Evolutionary conservation across 2,888 invertebrate species (phyloP).

Genomic region (Eumerus sabulonum): DNA sequence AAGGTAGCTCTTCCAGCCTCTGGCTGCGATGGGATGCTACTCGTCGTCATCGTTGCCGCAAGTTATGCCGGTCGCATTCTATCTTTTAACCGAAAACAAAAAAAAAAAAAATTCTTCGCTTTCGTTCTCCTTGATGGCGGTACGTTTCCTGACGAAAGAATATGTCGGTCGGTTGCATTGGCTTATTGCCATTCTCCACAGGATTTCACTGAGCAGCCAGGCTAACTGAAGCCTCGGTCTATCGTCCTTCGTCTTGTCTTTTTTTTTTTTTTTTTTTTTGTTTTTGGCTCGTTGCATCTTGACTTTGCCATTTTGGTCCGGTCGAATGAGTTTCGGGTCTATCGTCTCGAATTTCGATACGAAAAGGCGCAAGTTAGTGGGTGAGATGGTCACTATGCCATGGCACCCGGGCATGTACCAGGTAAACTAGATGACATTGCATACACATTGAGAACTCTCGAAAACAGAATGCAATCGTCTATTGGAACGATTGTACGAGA

Average conservation of each 20-base stretch:
- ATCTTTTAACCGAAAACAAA: constrained; percentile 29
- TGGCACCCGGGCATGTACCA: no score
- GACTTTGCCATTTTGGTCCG: constrained; percentile 19
- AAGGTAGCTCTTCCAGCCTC: no score
- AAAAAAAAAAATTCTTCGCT: no score
- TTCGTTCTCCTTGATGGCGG: background rate
- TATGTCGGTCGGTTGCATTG: constrained; percentile 42
- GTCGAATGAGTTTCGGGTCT: constrained; percentile 35
- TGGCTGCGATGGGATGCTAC: background rate
- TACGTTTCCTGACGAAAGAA: constrained; percentile 33
- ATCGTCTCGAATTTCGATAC: background rate
- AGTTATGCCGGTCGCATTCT: constrained; percentile 41
- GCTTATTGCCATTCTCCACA: constrained; percentile 49
- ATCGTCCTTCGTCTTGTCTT: constrained; percentile 10
- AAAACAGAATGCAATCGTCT: constrained; percentile 8
- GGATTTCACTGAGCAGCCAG: constrained; percentile 10
- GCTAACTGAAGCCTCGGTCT: background rate
- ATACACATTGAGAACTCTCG: constrained; percentile 19
- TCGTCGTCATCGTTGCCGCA: constrained; percentile 18
- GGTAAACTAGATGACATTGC: constrained; percentile 56
- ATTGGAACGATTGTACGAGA: background rate
- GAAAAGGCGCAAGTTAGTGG: no score
- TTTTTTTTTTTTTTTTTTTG: no score
- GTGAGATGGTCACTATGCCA: no score
- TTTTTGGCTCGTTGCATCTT: constrained; percentile 35